Base-by-base conservation (phyloP, 2,113 vertebrate genomes). In the human (Homo sapiens) region DNA sequence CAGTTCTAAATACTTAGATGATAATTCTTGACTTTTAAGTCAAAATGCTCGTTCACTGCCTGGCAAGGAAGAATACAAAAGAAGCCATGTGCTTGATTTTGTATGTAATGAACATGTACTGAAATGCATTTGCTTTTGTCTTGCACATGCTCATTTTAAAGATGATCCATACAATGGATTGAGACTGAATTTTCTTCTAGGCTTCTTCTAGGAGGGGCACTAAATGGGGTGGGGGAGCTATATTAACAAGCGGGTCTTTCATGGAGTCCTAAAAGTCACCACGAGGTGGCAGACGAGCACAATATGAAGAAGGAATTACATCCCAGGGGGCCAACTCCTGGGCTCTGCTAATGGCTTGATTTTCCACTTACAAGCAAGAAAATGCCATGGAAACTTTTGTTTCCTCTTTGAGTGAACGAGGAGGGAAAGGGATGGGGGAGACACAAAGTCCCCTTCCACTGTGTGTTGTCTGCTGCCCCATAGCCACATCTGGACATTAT, bases 281-380 rank as follows among this genome's bases (percentile, higher is more conserved):
- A 97, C 97, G 97, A 98, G 99, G 98, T 99, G 99, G 99, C 98
- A 98, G 97, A 94, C 94, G 82, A 98, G 98, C 97, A 98, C 93
- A 99, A 98, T 68, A 38, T 64, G 98, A 96, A 40, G 84, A 43
- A 90, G 93, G 84, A 93, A 97, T 22, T n/a, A 4, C 5, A 35
- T 92, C 90, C 84, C 78, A 20, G 72, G 90, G 83, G 91, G 52
- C 38, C 70, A n/a, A 22, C 92, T 92, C 68, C 50, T 38, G 82
- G 93, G 80, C 95, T 30, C 89, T 76, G 81, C 78, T 96, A 97
- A 97, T 95, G 86, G 70, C 68, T 30, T 93, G 78, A 79, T 94
- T 93, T 93, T 96, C 89, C 93, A 89, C 59, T 97, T 95, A 78
- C 20, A 93, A 75, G 17, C 93, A 95, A 72, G 90, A 91, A 97